Percentiles rank a stretch among this genome's conserved stretches.
phyloP scores from a whole-genome alignment of 2,113 vertebrate species.

The Daboia siamensis region DNA sequence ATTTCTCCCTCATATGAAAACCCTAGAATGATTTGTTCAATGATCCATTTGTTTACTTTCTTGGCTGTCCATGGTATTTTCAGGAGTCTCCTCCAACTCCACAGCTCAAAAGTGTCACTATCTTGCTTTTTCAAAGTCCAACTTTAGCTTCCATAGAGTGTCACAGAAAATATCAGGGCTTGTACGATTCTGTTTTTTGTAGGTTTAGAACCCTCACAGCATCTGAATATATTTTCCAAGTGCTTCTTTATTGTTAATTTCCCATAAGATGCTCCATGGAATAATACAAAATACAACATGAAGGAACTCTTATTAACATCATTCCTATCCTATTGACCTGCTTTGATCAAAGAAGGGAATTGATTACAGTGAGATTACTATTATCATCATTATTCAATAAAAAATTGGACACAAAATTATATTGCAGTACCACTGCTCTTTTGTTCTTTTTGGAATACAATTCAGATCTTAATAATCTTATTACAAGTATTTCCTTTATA shows the following conservation, averaged over 20 bases:
- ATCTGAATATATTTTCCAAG: not conserved
- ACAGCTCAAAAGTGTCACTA: not conserved
- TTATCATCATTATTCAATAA: not conserved
- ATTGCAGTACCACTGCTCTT: not conserved
- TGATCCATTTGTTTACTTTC: not conserved
- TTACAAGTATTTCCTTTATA: constrained; percentile 41
- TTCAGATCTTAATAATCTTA: constrained; percentile 17
- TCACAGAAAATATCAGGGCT: not conserved
- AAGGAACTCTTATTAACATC: not conserved
- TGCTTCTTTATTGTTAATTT: not conserved
- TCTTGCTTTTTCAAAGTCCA: not conserved
- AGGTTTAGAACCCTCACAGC: not conserved
- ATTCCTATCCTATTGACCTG: not conserved
- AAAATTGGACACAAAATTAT: not conserved
- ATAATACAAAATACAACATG: not conserved
- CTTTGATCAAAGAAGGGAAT: not conserved
- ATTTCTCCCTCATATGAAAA: not conserved
- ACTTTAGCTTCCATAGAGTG: not conserved
- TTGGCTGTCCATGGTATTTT: not conserved
- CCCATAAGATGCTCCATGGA: not conserved
- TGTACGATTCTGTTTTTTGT: not conserved
- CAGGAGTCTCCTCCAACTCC: not conserved
- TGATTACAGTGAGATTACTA: not conserved
- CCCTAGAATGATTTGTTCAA: not conserved
- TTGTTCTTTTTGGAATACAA: not conserved